Evolutionary conservation across 1,140 invertebrate species (phyloP).

Genomic region (Drosophila equinoxialis): DNA sequence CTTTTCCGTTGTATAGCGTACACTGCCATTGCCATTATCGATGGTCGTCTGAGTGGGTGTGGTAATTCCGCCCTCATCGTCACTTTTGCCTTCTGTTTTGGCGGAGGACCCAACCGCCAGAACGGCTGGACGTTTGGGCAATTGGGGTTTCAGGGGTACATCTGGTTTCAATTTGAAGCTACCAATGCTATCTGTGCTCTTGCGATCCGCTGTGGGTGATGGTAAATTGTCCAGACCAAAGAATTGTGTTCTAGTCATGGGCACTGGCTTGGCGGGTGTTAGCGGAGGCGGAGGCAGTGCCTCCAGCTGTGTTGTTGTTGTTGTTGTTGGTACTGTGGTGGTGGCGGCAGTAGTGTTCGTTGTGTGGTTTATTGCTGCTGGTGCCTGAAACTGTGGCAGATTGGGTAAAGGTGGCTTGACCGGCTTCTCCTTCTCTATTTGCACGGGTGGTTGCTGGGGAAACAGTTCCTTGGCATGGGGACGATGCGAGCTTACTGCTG

Average conservation of each 20-base stretch:
- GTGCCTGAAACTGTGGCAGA: constrained; percentile 60
- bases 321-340: constrained; percentile 14
- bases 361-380: constrained; percentile 24
- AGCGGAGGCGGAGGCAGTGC: constrained; percentile 54
- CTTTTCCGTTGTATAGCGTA: constrained; percentile 68
- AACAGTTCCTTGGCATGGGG: constrained; percentile 75
- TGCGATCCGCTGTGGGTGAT: constrained; percentile 76
- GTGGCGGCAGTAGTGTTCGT: constrained; percentile 18
- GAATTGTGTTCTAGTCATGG: constrained; percentile 80
- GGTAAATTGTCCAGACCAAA: constrained; percentile 76
- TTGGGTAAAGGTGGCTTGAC: constrained; percentile 75
- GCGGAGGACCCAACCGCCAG: constrained; percentile 38
- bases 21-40: constrained; percentile 60
- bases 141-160: constrained; percentile 73
- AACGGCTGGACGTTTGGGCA: constrained; percentile 73
- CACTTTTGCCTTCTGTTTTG: constrained; percentile 60
- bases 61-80: constrained; percentile 56
- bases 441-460: constrained; percentile 51
- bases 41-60: constrained; percentile 66
- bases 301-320: constrained; percentile 51
- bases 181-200: constrained; percentile 70
- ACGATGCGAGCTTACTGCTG: constrained; percentile 52
- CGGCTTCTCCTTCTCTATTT: constrained; percentile 62
- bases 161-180: constrained; percentile 77
- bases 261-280: constrained; percentile 75